Percentiles rank a stretch among this genome's conserved stretches.
Evolutionary conservation across 2,113 vertebrate species (phyloP).

Genomic region (Tupaia tana): DNA sequence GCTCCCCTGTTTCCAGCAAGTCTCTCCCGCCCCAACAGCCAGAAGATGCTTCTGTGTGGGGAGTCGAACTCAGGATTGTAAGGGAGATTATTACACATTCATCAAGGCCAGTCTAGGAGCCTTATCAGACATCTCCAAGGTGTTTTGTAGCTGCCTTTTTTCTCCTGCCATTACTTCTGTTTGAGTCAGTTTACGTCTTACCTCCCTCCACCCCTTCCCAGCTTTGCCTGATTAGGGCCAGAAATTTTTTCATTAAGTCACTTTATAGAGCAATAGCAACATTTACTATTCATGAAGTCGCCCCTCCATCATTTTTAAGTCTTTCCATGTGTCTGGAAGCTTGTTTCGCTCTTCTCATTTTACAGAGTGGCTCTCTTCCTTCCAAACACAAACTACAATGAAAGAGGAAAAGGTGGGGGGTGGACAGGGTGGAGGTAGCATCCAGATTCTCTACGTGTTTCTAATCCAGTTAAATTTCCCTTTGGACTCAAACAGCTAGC

Average conservation of each 20-base stretch:
- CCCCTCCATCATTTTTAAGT: constrained; percentile 73
- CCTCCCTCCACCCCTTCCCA: not conserved
- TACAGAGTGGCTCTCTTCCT: constrained; percentile 65
- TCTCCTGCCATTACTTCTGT: not conserved
- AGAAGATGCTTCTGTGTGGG: not conserved
- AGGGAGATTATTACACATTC: not conserved
- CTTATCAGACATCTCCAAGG: constrained; percentile 8
- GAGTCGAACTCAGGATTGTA: not conserved
- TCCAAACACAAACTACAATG: constrained; percentile 63
- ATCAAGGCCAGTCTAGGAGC: constrained; percentile 5
- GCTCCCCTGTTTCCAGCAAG: not conserved
- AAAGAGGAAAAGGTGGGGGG: constrained; percentile 31
- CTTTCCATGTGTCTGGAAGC: constrained; percentile 81
- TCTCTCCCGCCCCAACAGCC: not conserved
- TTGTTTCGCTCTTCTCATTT: constrained; percentile 69
- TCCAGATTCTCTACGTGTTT: constrained; percentile 64
- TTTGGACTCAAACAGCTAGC: constrained; percentile 55
- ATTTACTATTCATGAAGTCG: constrained; percentile 81
- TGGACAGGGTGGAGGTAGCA: constrained; percentile 11
- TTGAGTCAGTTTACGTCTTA: not conserved
- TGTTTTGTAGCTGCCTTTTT: constrained; percentile 7
- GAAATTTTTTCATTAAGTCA: constrained; percentile 74
- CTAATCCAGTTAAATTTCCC: constrained; percentile 68
- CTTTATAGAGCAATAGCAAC: constrained; percentile 74
- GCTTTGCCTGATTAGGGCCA: constrained; percentile 66